Percentiles rank a stretch among this genome's conserved stretches.
phyloP scores from a whole-genome alignment of 2,113 vertebrate genomes.

The Hippocampus abdominalis region DNA sequence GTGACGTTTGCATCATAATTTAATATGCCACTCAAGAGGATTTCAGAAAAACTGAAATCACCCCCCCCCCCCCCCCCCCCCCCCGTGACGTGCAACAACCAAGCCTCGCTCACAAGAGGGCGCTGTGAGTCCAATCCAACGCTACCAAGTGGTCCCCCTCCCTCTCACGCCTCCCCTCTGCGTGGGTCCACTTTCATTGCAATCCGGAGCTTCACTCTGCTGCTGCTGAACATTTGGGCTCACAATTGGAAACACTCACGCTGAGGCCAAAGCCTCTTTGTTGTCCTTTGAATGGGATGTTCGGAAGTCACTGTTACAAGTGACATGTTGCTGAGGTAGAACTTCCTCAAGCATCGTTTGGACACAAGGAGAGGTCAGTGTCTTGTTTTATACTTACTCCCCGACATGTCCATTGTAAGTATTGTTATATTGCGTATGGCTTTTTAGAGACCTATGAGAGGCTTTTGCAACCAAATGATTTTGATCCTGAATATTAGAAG shows the following conservation, averaged over 20 bases:
- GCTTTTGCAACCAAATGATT: neutral
- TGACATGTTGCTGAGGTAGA: conserved; percentile 47
- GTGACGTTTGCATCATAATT: too few species aligned
- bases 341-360: conserved; percentile 14
- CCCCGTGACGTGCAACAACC: neutral
- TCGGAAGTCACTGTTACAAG: conserved; percentile 20
- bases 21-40: too few species aligned
- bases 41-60: too few species aligned
- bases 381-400: neutral
- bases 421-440: neutral
- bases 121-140: neutral
- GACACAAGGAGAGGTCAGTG: conserved; percentile 51
- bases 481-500: too few species aligned
- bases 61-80: too few species aligned
- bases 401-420: neutral
- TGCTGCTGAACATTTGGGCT: conserved; percentile 26
- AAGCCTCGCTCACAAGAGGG: conserved; percentile 10
- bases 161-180: neutral
- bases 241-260: conserved; percentile 27
- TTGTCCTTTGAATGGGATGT: conserved; percentile 32
- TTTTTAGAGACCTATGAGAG: neutral
- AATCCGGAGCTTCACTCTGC: conserved; percentile 6
- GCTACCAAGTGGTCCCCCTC: neutral
- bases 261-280: conserved; percentile 18
- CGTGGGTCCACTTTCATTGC: neutral